These are phyloP conservation scores for Esox masquinongy DNA, from an alignment of 2,797 vertebrate genomes.

Conservation along the genomic window DNA sequence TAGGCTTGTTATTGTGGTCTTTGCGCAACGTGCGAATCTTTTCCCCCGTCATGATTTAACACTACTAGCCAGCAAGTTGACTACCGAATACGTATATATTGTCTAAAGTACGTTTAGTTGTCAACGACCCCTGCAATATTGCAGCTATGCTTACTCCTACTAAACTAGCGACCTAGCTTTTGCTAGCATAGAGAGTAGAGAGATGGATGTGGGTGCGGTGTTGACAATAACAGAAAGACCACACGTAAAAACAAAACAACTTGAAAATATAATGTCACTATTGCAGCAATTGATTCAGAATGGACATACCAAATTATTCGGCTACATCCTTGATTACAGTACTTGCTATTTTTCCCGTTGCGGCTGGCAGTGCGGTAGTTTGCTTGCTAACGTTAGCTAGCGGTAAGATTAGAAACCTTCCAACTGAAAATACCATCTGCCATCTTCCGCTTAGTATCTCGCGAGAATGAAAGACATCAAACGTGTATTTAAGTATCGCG, in stretches of 20 bases:
- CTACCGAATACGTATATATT: background rate
- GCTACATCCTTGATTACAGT: constrained; percentile 51
- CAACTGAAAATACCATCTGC: constrained; percentile 2
- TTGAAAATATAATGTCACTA: constrained; percentile 28
- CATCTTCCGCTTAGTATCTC: constrained; percentile 62
- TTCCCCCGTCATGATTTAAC: constrained; percentile 85
- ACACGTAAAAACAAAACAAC: constrained; percentile 6
- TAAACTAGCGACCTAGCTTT: background rate
- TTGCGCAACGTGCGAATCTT: constrained; percentile 89
- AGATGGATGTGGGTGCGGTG: constrained; percentile 11
- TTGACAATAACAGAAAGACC: constrained; percentile 12
- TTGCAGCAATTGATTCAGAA: constrained; percentile 37
- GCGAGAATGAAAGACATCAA: constrained; percentile 46
- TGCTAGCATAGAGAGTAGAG: background rate
- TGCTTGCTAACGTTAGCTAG: constrained; percentile 24
- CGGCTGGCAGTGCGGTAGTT: constrained; percentile 15
- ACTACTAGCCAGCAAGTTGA: background rate
- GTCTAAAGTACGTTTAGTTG: background rate
- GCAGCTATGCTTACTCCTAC: background rate
- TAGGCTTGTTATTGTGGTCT: constrained; percentile 82
- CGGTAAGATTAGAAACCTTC: constrained; percentile 4
- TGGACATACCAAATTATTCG: constrained; percentile 8
- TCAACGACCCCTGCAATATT: background rate
- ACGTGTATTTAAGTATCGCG: constrained; percentile 2
- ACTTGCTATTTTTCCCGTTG: constrained; percentile 25